Base-by-base conservation (phyloP, 2,888 invertebrate species). In the Incurvaria masculella region DNA sequence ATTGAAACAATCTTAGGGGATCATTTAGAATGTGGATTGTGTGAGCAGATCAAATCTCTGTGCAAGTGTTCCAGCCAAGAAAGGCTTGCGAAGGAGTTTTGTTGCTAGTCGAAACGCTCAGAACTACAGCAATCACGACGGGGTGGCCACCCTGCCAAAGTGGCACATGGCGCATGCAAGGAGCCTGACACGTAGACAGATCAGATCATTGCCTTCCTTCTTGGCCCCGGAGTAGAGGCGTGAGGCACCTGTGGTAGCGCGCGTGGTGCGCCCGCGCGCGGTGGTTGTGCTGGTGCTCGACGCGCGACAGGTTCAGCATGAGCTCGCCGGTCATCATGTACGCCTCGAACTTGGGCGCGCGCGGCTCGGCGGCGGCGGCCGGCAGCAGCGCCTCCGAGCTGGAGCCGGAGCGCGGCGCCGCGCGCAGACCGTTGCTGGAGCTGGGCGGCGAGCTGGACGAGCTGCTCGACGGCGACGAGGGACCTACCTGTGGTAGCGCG, bases 241-340 rank as follows among this genome's bases (percentile, higher is more conserved):
- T n/a, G n/a, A n/a, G n/a, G 23, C 53, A 74, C 76, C 78, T 72
- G 54, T 78, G 76, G 53, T 72, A 78, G 51, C 74, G 70, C 57
- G 76, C 73, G 20, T 76, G 64, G 54, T 79, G 79, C 49, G 72
- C 66, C n/a, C 76, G 76, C 53, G 72, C 75, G 55, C 74, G 80
- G 54, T 74, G 75, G 55, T 80, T 79, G 58, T 82, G 81, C 45
- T 82, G 81, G 57, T 86, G 86, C 55, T 89, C 89, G 50, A 89
- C 90, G 58, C 91, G 80, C 52, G 94, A 94, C 57, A 96, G 85
- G 74, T 95, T 95, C 59, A 97, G 84, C 68, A 97, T 96, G 63
- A 95, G 86, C 72, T 97, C 96, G 42, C 97, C 97, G 23, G 97
- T 97, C 97, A 97, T 97, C 88, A 96, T 92, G 81, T 93, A 97